A percentile compares a stretch with the other conserved stretches of the same genome.
Evolutionary conservation across 2,888 invertebrate genomes (phyloP).

Genomic region (Mythimna pallens): DNA sequence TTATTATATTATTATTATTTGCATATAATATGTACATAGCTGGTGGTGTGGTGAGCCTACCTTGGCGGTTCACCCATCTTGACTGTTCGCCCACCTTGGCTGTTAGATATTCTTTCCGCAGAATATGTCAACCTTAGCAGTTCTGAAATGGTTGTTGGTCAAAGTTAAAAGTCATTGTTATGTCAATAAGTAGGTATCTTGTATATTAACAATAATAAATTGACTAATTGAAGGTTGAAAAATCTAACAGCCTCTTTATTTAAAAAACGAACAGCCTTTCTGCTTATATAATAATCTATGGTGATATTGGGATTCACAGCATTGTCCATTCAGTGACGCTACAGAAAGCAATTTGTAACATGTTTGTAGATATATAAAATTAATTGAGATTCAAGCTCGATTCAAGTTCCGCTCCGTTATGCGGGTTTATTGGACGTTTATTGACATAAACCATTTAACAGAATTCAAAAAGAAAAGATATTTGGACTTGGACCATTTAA

Average conservation of each 20-base stretch:
- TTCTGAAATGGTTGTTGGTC: too few species aligned
- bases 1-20: too few species aligned
- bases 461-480: neutral
- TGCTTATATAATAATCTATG: slow-evolving; percentile 10
- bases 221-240: neutral
- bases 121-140: too few species aligned
- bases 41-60: too few species aligned
- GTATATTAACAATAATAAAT: neutral
- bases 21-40: too few species aligned
- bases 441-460: slow-evolving; percentile 9
- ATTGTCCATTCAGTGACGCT: slow-evolving; percentile 26
- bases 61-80: too few species aligned
- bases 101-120: too few species aligned
- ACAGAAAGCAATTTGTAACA: slow-evolving; percentile 38
- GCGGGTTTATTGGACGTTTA: slow-evolving; percentile 1
- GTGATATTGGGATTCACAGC: slow-evolving; percentile 17
- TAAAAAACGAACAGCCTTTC: neutral
- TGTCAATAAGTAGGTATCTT: too few species aligned
- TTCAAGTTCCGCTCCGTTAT: neutral
- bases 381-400: too few species aligned
- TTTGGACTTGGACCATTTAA: neutral
- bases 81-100: too few species aligned
- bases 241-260: neutral
- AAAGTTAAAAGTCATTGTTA: too few species aligned
- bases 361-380: slow-evolving; percentile 21